Percentiles rank a stretch among this genome's conserved stretches.
Evolutionary conservation across 2,113 vertebrate species (phyloP).

Genomic region (Origma solitaria): DNA sequence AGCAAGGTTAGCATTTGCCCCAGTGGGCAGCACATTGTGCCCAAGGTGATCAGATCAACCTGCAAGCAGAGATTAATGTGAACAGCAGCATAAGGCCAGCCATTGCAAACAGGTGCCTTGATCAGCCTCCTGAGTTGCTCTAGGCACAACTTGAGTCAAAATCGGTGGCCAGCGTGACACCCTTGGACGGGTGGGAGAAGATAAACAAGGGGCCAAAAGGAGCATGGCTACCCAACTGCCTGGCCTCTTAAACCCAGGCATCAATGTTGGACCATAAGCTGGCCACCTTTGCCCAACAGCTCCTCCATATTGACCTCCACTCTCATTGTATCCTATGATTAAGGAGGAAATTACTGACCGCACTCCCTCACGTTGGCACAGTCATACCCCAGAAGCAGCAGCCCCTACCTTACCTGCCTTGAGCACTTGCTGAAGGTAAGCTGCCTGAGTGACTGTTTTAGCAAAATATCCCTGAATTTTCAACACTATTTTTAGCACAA

Average conservation of each 20-base stretch:
- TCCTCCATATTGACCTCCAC: background rate
- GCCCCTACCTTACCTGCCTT: background rate
- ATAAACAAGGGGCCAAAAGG: background rate
- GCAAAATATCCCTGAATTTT: background rate
- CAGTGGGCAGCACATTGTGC: background rate
- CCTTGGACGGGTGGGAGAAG: background rate
- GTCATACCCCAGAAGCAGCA: background rate
- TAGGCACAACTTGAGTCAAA: background rate
- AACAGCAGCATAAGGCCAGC: background rate
- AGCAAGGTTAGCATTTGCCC: background rate
- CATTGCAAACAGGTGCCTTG: background rate
- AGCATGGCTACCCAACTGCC: background rate
- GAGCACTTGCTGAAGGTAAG: background rate
- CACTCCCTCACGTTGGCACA: background rate
- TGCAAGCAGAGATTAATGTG: background rate
- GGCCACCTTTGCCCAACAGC: background rate
- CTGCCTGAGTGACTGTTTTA: background rate
- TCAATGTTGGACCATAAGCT: background rate
- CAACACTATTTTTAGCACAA: background rate
- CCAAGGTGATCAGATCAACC: background rate
- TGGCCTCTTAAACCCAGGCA: background rate
- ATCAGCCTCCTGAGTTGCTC: background rate
- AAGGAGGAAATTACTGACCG: background rate
- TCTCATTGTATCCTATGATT: background rate
- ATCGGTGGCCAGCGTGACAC: fast-evolving